Evolutionary conservation across 2,888 invertebrate species (phyloP).

Genomic region (Andricus curvator): DNA sequence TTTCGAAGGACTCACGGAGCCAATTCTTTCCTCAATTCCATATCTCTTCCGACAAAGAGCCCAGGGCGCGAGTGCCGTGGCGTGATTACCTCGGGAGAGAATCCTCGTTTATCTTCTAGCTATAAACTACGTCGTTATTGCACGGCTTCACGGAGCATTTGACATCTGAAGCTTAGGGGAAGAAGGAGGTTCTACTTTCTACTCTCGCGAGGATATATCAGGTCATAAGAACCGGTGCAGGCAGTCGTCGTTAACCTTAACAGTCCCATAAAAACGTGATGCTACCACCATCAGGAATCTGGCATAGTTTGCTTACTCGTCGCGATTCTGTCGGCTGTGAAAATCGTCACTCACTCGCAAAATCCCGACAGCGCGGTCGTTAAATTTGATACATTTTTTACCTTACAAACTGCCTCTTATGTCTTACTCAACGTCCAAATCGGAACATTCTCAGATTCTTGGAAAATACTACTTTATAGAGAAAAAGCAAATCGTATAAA

Average conservation of each 20-base stretch:
- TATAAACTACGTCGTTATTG: slow-evolving; percentile 51
- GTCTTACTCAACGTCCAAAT: neutral
- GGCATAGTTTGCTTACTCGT: slow-evolving; percentile 33
- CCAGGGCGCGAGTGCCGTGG: slow-evolving; percentile 15
- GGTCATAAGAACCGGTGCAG: slow-evolving; percentile 50
- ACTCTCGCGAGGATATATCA: slow-evolving; percentile 48
- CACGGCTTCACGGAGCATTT: slow-evolving; percentile 40
- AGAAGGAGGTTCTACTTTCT: slow-evolving; percentile 27
- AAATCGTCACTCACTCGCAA: slow-evolving; percentile 18
- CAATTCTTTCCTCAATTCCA: slow-evolving; percentile 9
- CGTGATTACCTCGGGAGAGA: slow-evolving; percentile 27
- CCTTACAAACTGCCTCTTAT: neutral
- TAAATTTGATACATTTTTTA: slow-evolving; percentile 22
- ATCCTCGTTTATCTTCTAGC: slow-evolving; percentile 54
- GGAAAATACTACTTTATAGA: neutral
- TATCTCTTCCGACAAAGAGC: slow-evolving; percentile 22
- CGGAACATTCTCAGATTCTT: neutral
- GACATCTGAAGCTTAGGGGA: slow-evolving; percentile 42
- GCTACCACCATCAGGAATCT: slow-evolving; percentile 32
- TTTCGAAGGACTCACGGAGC: neutral
- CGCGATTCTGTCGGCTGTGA: slow-evolving; percentile 13
- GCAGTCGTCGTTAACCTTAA: slow-evolving; percentile 57
- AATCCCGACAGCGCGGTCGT: neutral
- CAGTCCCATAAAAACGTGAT: slow-evolving; percentile 55
- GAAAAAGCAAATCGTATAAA: neutral